Percentiles rank a stretch among this genome's conserved stretches.
phyloP scores from a whole-genome alignment of 2,113 vertebrate genomes.

The Rafetus swinhoei region DNA sequence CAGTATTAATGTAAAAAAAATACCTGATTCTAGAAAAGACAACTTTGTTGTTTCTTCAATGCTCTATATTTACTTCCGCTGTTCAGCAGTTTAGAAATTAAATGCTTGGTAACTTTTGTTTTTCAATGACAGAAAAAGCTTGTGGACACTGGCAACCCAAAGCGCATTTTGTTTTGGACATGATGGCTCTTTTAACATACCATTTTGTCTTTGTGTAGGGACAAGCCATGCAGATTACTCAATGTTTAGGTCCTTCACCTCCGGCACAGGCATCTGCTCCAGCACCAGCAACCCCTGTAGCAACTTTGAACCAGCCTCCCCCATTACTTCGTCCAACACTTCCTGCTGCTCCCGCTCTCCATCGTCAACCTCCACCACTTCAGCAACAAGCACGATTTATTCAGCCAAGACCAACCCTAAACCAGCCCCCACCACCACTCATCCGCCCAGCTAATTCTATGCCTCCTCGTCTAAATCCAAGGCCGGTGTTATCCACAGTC shows the following conservation, averaged over 20 bases:
- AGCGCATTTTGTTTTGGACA: neutral
- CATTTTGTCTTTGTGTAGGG: conserved; percentile 80
- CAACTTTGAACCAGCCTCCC: conserved; percentile 92
- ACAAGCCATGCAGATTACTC: conserved; percentile 86
- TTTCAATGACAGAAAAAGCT: conserved; percentile 64
- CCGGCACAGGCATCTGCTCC: conserved; percentile 84
- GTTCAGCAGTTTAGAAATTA: conserved; percentile 69
- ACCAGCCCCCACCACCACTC: conserved; percentile 93
- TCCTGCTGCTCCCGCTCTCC: conserved; percentile 92
- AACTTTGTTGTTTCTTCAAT: conserved; percentile 65
- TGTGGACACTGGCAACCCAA: conserved; percentile 76
- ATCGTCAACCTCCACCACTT: conserved; percentile 94
- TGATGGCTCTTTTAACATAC: conserved; percentile 51
- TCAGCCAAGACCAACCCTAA: conserved; percentile 89
- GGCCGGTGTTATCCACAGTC: conserved; percentile 81
- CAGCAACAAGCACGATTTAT: conserved; percentile 95
- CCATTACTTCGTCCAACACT: conserved; percentile 93
- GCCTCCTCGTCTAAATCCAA: conserved; percentile 95
- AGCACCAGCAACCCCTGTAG: conserved; percentile 78
- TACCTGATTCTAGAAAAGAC: conserved; percentile 74
- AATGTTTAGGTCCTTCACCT: conserved; percentile 88
- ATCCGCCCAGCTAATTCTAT: conserved; percentile 94
- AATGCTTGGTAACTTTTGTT: conserved; percentile 70
- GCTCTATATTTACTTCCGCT: conserved; percentile 74
- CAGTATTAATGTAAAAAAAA: conserved; percentile 51